Evolutionary conservation across 2,797 vertebrate species (phyloP).

Genomic region (Ispidina lecontei): DNA sequence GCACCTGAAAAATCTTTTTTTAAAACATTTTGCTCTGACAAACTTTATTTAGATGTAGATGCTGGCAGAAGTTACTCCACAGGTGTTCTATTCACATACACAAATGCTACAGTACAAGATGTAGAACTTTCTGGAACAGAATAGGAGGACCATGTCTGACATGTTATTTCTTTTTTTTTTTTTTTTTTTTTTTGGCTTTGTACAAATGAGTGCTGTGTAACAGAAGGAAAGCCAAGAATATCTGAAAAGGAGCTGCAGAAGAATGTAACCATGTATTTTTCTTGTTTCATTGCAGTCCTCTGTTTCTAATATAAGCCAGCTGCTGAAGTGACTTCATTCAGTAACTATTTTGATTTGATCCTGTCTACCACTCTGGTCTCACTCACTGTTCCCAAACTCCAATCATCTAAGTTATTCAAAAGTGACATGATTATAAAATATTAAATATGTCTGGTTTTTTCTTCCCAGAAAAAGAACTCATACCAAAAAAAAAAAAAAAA

Average conservation of each 20-base stretch:
- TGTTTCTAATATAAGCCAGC: conserved; percentile 59
- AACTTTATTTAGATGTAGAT: background rate
- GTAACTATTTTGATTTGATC: conserved; percentile 46
- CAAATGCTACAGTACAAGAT: background rate
- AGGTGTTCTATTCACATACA: background rate
- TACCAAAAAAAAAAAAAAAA: background rate
- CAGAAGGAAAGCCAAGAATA: conserved; percentile 39
- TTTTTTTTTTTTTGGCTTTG: background rate
- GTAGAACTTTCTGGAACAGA: background rate
- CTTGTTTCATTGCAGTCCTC: conserved; percentile 28
- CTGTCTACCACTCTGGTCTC: background rate
- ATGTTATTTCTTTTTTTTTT: background rate
- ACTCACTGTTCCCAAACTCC: conserved; percentile 23
- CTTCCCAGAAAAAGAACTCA: background rate
- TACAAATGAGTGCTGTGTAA: background rate
- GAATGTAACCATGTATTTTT: conserved; percentile 49
- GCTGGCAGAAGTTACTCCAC: background rate
- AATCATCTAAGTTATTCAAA: background rate
- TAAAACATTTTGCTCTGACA: background rate
- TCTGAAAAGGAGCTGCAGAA: conserved; percentile 10
- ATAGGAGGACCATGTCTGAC: background rate
- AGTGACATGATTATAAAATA: background rate
- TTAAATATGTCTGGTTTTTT: background rate
- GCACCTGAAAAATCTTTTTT: background rate
- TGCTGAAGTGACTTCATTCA: conserved; percentile 62